phyloP scores from a whole-genome alignment of 2,888 invertebrate genomes.

The Amorpha juglandis region DNA sequence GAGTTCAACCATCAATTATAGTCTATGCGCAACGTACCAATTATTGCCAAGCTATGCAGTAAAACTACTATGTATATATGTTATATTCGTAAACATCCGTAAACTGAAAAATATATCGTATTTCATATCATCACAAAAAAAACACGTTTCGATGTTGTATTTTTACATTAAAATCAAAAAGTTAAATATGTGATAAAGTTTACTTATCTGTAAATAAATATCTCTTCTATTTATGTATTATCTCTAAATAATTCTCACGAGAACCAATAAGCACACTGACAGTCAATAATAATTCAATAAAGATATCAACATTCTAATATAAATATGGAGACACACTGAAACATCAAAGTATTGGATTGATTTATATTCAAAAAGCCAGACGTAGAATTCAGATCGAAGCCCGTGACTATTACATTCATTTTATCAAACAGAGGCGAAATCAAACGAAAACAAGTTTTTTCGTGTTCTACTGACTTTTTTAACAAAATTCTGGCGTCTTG shows the following conservation, averaged over 20 bases:
- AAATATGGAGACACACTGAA: background rate
- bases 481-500: background rate
- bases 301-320: background rate
- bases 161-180: background rate
- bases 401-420: constrained; percentile 7
- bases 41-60: too few relatives aligned
- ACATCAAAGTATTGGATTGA: constrained; percentile 6
- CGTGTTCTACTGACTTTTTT: background rate
- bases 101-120: too few relatives aligned
- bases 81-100: too few relatives aligned
- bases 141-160: too few relatives aligned
- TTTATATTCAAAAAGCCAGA: constrained; percentile 22
- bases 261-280: background rate
- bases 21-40: too few relatives aligned
- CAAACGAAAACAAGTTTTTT: constrained; percentile 18
- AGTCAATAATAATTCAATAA: background rate
- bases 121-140: too few relatives aligned
- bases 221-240: too few relatives aligned
- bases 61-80: too few relatives aligned
- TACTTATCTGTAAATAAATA: too few relatives aligned
- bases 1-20: too few relatives aligned
- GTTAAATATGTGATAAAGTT: background rate
- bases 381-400: background rate
- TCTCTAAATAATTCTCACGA: constrained; percentile 4
- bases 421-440: background rate